Conservation (phyloP, 1,140 invertebrate genomes). For the Heliothis subflexa region DNA sequence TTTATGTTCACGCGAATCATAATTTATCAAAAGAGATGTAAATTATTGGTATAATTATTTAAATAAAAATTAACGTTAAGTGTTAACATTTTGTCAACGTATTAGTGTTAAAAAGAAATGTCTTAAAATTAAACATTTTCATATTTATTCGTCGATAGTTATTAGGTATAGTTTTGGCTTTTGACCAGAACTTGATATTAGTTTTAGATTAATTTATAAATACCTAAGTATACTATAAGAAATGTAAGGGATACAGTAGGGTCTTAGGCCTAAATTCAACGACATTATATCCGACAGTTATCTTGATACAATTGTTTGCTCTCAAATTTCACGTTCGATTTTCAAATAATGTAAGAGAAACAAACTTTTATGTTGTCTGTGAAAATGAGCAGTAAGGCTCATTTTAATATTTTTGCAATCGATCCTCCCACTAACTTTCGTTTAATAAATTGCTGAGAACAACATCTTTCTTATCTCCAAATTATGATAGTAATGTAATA, state of each 20-base stretch:
- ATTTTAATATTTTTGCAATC: too few species aligned
- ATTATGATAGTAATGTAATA: conserved; percentile 3
- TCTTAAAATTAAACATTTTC: not conserved
- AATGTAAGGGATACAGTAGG: too few species aligned
- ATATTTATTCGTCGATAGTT: conserved; percentile 14
- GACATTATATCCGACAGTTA: too few species aligned
- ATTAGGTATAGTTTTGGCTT: conserved; percentile 22
- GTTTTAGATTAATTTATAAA: too few species aligned
- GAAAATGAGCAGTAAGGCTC: too few species aligned
- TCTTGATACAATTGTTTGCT: too few species aligned
- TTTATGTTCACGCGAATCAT: conserved; percentile 1
- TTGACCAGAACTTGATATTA: not conserved
- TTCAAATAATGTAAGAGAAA: too few species aligned
- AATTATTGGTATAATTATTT: conserved; percentile 17
- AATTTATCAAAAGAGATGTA: conserved; percentile 5
- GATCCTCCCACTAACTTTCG: not conserved
- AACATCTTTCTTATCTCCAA: not conserved
- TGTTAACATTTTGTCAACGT: not conserved
- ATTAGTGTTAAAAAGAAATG: not conserved
- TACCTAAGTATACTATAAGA: too few species aligned
- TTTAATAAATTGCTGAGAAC: not conserved
- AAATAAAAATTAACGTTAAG: not conserved
- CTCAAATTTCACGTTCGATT: too few species aligned
- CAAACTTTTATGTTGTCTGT: too few species aligned
- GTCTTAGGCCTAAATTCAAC: too few species aligned